Conservation (phyloP, 2,113 vertebrate species). For the Uria lomvia region DNA sequence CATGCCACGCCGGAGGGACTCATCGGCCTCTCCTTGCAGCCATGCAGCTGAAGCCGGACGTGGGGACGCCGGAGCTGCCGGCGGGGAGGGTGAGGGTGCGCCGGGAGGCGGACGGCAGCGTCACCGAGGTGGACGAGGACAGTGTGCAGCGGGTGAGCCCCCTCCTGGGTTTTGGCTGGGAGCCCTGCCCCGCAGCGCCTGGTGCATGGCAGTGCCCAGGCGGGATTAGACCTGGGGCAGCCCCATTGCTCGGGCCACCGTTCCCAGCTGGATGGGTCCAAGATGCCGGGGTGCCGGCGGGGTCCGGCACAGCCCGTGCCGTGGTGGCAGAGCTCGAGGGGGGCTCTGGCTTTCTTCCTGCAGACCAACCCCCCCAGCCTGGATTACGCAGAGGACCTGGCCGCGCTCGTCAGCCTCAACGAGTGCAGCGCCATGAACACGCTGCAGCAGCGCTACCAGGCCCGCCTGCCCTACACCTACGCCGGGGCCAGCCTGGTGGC, state of each 20-base stretch:
- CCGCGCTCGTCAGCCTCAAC: slow-evolving; percentile 81
- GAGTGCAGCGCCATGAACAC: slow-evolving; percentile 83
- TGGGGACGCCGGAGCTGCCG: slow-evolving; percentile 86
- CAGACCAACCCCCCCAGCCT: slow-evolving; percentile 86
- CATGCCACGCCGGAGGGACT: accelerated
- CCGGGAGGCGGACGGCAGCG: slow-evolving; percentile 69
- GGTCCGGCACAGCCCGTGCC: not conserved
- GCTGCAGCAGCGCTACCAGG: slow-evolving; percentile 74
- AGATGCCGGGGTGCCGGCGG: accelerated
- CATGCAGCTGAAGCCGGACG: slow-evolving; percentile 91
- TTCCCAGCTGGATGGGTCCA: not conserved
- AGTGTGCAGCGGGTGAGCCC: slow-evolving; percentile 81
- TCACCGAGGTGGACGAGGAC: slow-evolving; percentile 81
- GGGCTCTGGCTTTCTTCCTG: not conserved
- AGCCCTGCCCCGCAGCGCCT: too few relatives aligned
- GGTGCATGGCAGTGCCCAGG: accelerated
- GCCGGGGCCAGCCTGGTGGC: slow-evolving; percentile 81
- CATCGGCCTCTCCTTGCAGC: slow-evolving; percentile 59
- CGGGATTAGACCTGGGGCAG: not conserved
- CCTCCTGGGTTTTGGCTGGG: accelerated
- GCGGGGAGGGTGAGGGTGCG: slow-evolving; percentile 81
- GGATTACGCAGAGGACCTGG: slow-evolving; percentile 85
- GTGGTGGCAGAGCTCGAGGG: accelerated
- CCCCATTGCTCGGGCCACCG: accelerated
- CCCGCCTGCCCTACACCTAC: slow-evolving; percentile 77